A percentile compares a stretch with the other conserved stretches of the same genome.
These are phyloP conservation scores for Pangasius mekongensis DNA, from an alignment of 2,797 vertebrate species.

Conservation along the genomic window DNA sequence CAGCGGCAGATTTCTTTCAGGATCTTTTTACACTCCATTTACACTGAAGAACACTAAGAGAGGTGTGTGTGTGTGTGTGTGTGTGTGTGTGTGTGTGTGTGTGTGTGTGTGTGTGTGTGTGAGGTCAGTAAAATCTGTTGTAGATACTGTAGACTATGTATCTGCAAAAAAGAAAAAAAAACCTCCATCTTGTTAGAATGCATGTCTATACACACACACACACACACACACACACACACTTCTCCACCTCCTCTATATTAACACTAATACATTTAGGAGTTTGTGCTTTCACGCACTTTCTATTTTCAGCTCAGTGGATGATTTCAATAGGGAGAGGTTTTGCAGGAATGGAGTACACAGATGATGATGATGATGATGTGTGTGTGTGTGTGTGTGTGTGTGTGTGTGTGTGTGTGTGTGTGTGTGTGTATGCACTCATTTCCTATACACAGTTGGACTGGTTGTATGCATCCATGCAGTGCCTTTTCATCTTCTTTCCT, in stretches of 20 bases:
- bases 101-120: conserved; percentile 8
- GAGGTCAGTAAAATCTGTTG: neutral
- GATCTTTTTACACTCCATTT: neutral
- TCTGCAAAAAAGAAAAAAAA: neutral
- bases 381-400: neutral
- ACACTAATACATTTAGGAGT: neutral
- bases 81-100: conserved; percentile 12
- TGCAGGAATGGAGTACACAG: neutral
- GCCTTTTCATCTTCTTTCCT: neutral
- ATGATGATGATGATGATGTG: neutral
- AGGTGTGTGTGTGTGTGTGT: neutral
- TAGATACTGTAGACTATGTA: neutral
- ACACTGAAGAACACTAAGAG: neutral
- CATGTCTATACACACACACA: neutral
- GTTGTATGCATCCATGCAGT: neutral
- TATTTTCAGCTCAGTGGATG: conserved; percentile 6
- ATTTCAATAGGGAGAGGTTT: neutral
- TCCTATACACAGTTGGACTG: neutral
- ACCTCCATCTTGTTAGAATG: neutral
- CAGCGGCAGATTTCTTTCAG: neutral
- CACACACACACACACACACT: neutral
- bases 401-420: conserved; percentile 9
- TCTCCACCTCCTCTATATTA: neutral
- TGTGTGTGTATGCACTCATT: neutral
- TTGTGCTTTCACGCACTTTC: neutral